Base-by-base conservation (phyloP, 2,888 invertebrate species). In the Apoderus coryli region DNA sequence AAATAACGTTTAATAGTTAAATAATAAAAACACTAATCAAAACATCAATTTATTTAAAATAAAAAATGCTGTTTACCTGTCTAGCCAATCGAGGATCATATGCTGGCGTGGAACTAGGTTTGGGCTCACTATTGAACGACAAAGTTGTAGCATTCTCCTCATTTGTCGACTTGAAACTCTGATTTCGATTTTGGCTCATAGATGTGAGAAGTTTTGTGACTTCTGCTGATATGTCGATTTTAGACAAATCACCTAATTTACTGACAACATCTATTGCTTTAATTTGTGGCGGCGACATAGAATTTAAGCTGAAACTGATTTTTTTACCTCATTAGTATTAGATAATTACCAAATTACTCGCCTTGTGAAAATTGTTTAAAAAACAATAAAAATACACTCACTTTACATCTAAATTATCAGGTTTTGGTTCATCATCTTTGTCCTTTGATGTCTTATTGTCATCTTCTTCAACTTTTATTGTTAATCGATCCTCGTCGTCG, bases 161-260 rank as follows among this genome's bases (percentile, higher is more conserved):
- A n/a, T 29, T 31, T 3, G 25, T 34, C 3, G 25, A 16, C 7
- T 12, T 27, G 11, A 25, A 10, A 14, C 2, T 13, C 10, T 34
- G 40, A 24, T 27, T 38, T 15, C 34, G 40, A 13, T 35, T 38
- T 29, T 45, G 45, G 28, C 49, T 52, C 31, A 76, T 70, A 0
- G 70, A 66, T 12, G 72, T 69, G 16, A 78, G 47, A 29, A 78
- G 51, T 51, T 75, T 76, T 2, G 76, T 74, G 4, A 77, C 76
- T 50, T 77, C 75, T 39, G 71, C 75, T 29, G 75, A 74, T 34
- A 78, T 77, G 42, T 76, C 76, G 38, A 78, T 74, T 55, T 76
- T 75, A 6, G 76, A 76, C 16, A 77, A 57, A 50, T 77, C 76
- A 2, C 75, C 76, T 5, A 76, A n/a, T 19, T 19, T n/a, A 19